Conservation (phyloP, 1,140 invertebrate genomes). For the Trichonephila clavata region DNA sequence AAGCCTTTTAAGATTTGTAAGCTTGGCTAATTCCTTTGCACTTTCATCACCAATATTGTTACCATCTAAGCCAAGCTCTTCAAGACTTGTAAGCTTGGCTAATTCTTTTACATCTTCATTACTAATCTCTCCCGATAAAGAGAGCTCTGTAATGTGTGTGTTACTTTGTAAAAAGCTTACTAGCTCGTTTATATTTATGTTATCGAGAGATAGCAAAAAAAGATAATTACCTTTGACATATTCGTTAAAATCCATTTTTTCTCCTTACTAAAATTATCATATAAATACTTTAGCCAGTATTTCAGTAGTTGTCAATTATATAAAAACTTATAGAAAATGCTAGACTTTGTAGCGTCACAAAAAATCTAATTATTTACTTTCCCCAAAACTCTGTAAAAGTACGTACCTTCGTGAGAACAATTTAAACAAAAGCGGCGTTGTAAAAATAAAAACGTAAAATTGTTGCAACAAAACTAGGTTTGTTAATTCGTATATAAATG, state of each 20-base stretch:
- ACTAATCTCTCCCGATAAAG: too few relatives aligned
- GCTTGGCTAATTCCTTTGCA: too few relatives aligned
- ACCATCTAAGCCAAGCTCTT: background rate
- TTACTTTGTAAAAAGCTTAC: slow-evolving; percentile 28
- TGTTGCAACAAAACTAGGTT: too few relatives aligned
- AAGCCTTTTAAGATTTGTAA: too few relatives aligned
- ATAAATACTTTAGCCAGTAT: background rate
- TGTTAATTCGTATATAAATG: too few relatives aligned
- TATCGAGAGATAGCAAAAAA: too few relatives aligned
- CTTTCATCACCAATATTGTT: background rate
- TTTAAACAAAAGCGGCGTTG: too few relatives aligned
- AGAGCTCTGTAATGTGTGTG: background rate
- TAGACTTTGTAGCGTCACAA: background rate
- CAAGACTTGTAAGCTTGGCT: too few relatives aligned
- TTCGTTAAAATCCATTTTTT: background rate
- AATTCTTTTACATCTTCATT: too few relatives aligned
- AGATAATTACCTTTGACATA: background rate
- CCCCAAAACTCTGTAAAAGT: background rate
- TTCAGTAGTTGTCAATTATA: background rate
- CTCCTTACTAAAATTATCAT: background rate
- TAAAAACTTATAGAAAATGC: background rate
- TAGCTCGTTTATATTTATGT: background rate
- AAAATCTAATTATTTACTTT: slow-evolving; percentile 18
- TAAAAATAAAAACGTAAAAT: too few relatives aligned
- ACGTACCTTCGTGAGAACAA: slow-evolving; percentile 43